A percentile compares a stretch with the other conserved stretches of the same genome.
Evolutionary conservation across 2,888 invertebrate genomes (phyloP).

Genomic region (Neocrepidodera transversa): DNA sequence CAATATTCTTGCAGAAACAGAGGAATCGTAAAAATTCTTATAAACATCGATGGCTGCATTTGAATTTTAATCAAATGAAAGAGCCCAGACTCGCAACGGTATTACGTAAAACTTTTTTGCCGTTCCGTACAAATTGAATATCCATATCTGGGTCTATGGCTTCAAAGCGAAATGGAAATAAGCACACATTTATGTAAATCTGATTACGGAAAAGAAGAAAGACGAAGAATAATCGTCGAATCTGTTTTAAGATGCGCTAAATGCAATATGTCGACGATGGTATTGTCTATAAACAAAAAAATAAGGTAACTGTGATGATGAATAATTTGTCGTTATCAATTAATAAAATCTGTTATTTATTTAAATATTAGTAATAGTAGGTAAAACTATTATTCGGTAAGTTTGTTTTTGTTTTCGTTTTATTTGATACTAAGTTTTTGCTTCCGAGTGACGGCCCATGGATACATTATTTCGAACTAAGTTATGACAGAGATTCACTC

Average conservation of each 20-base stretch:
- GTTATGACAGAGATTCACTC: conserved; percentile 22
- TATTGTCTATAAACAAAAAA: too few species aligned
- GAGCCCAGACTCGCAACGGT: conserved; percentile 15
- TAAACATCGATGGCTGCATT: conserved; percentile 28
- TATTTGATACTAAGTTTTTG: too few species aligned
- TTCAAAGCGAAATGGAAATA: conserved; percentile 32
- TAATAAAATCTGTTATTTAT: too few species aligned
- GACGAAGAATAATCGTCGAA: conserved; percentile 22
- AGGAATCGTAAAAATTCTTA: conserved; percentile 20
- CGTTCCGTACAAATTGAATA: conserved; percentile 28
- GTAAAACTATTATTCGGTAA: too few species aligned
- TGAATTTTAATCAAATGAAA: conserved; percentile 32
- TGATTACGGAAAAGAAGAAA: conserved; percentile 22
- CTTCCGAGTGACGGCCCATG: conserved; percentile 8
- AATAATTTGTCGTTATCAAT: too few species aligned
- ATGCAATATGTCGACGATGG: conserved; percentile 24
- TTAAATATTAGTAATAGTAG: too few species aligned
- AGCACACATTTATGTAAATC: conserved; percentile 30
- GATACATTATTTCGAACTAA: conserved; percentile 13
- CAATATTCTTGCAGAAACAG: conserved; percentile 22
- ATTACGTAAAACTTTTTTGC: conserved; percentile 30
- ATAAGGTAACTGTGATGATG: too few species aligned
- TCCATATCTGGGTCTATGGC: conserved; percentile 30
- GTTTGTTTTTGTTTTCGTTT: too few species aligned
- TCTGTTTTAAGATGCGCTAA: conserved; percentile 24